Percentiles rank a stretch among this genome's conserved stretches.
Conservation (phyloP, 2,888 invertebrate species). For the Acanthacorydalis orientalis region DNA sequence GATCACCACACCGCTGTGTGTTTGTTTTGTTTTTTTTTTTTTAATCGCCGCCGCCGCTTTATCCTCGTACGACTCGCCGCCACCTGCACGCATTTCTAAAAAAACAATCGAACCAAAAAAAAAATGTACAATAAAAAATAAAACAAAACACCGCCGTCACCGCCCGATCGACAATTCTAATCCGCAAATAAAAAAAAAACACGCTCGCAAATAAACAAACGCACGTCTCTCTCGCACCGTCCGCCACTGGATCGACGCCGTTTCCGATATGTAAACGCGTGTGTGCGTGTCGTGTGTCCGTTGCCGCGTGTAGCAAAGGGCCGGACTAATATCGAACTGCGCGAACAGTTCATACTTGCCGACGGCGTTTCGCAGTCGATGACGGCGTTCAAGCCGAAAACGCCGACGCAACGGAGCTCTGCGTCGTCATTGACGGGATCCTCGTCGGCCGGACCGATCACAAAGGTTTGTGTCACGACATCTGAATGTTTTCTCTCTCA, state of each 20-base stretch:
- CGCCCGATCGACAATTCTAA: too few relatives aligned
- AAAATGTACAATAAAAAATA: too few relatives aligned
- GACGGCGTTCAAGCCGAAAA: slow-evolving; percentile 95
- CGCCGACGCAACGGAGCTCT: slow-evolving; percentile 42
- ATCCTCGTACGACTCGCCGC: slow-evolving; percentile 28
- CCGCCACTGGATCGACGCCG: background rate
- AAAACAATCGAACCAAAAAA: too few relatives aligned
- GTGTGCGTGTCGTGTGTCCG: slow-evolving; percentile 3
- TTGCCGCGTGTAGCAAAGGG: slow-evolving; percentile 65
- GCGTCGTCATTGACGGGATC: slow-evolving; percentile 40
- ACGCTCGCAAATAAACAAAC: too few relatives aligned
- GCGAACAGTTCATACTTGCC: slow-evolving; percentile 97
- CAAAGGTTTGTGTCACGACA: slow-evolving; percentile 51
- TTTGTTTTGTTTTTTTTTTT: slow-evolving; percentile 4
- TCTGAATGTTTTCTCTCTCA: too few relatives aligned
- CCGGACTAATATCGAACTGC: slow-evolving; percentile 98
- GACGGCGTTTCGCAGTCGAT: slow-evolving; percentile 97
- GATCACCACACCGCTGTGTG: slow-evolving; percentile 8
- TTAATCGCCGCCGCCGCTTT: slow-evolving; percentile 10
- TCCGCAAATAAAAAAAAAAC: too few relatives aligned
- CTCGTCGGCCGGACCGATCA: slow-evolving; percentile 67
- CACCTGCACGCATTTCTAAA: slow-evolving; percentile 2
- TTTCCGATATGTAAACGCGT: background rate
- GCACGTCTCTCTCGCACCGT: too few relatives aligned
- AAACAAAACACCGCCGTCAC: too few relatives aligned